Conservation (phyloP, 30 jellyfish, hydroid and myxozoan species). For the Cassiopea andromeda region DNA sequence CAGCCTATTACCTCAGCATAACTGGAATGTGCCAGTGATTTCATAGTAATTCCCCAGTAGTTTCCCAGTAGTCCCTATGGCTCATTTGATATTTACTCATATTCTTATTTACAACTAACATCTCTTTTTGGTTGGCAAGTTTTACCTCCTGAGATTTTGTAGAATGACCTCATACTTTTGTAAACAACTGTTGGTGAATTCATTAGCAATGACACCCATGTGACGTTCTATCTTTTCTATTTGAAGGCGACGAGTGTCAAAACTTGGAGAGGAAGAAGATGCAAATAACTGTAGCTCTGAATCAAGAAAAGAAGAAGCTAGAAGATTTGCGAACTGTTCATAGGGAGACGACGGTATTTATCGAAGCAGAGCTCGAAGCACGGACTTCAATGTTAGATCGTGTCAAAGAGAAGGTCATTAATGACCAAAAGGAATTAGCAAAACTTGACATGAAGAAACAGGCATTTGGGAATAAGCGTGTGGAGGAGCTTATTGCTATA, state of each 20-base stretch:
- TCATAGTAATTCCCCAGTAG: too few species aligned
- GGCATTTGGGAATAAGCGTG: constrained; percentile 83
- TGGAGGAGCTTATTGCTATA: constrained; percentile 91
- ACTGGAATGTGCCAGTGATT: too few species aligned
- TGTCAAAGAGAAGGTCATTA: constrained; percentile 83
- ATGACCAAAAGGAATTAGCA: constrained; percentile 88
- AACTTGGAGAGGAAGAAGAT: constrained; percentile 75
- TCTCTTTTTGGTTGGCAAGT: too few species aligned
- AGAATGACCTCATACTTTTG: too few species aligned
- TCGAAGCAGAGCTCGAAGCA: constrained; percentile 94
- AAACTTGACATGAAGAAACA: constrained; percentile 92
- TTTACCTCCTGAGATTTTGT: too few species aligned
- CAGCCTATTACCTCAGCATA: too few species aligned
- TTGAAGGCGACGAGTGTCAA: constrained; percentile 75
- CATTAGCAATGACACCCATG: not conserved
- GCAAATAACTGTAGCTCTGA: constrained; percentile 45
- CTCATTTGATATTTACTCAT: too few species aligned
- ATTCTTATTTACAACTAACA: too few species aligned
- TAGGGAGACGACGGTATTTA: constrained; percentile 84
- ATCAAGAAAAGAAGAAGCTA: constrained; percentile 72
- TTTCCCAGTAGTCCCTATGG: too few species aligned
- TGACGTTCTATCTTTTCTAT: not conserved
- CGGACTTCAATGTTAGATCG: constrained; percentile 78
- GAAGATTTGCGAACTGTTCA: constrained; percentile 86
- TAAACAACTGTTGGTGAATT: too few species aligned